Conservation (phyloP, 1,140 invertebrate species). For the Carposina sasakii region DNA sequence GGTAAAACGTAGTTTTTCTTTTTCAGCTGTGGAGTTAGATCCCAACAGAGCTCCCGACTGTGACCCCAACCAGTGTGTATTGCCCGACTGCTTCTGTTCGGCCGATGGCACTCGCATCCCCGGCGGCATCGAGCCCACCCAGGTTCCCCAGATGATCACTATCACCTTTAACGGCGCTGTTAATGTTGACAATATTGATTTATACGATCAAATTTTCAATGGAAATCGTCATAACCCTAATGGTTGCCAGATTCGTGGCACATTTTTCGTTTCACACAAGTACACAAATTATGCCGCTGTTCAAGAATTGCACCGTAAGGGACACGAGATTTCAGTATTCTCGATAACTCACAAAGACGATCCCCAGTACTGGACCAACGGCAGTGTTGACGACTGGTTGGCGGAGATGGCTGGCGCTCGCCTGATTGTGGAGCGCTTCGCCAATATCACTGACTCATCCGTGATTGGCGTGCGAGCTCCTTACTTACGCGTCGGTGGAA, state of each 20-base stretch:
- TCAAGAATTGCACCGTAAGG: conserved; percentile 91
- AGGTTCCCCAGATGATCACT: conserved; percentile 95
- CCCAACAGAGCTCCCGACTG: conserved; percentile 92
- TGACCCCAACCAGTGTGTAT: conserved; percentile 87
- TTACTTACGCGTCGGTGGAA: conserved; percentile 92
- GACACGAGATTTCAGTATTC: conserved; percentile 95
- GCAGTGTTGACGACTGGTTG: conserved; percentile 92
- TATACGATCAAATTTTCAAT: conserved; percentile 93
- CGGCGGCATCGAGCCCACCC: conserved; percentile 83
- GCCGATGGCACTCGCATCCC: conserved; percentile 93
- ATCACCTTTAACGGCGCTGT: conserved; percentile 95
- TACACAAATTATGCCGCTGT: conserved; percentile 96
- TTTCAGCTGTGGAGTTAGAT: conserved; percentile 86
- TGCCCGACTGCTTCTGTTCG: conserved; percentile 96
- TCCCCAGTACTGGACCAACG: conserved; percentile 90
- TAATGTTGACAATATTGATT: conserved; percentile 94
- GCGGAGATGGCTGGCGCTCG: conserved; percentile 96
- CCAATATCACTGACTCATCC: conserved; percentile 92
- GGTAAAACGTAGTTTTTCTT: too few relatives aligned
- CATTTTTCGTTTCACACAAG: conserved; percentile 97
- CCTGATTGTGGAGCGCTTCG: conserved; percentile 89
- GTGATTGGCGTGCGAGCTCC: conserved; percentile 93
- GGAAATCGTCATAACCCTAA: conserved; percentile 91
- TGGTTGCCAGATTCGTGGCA: conserved; percentile 93
- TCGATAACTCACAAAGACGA: conserved; percentile 95